Percentiles rank a stretch among this genome's conserved stretches.
phyloP scores from a whole-genome alignment of 2,797 vertebrate genomes.

The Scomberomorus guttatus region DNA sequence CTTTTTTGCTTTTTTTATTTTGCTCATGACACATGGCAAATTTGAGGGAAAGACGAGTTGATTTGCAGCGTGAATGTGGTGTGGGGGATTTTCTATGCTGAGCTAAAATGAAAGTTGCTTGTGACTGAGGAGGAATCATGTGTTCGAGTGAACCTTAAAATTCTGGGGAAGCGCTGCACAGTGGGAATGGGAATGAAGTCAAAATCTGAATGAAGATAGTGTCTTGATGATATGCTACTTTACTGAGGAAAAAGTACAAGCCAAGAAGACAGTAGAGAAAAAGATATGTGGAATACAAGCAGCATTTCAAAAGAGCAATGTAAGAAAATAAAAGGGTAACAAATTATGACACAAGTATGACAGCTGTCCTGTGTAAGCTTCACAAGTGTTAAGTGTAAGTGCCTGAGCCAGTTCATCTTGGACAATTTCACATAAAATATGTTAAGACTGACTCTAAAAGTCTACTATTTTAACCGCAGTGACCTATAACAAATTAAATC shows the following conservation, averaged over 20 bases:
- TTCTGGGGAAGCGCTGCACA: too few species aligned
- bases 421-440: not conserved
- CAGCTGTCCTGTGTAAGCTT: too few species aligned
- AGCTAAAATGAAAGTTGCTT: slow-evolving; percentile 16
- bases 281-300: not conserved
- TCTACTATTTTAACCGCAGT: not conserved
- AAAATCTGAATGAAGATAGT: slow-evolving; percentile 2
- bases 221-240: not conserved
- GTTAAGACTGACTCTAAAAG: not conserved
- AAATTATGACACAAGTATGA: not conserved
- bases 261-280: not conserved
- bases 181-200: not conserved
- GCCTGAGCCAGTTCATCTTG: not conserved
- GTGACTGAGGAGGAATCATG: slow-evolving; percentile 22
- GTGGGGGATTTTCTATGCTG: not conserved
- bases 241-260: not conserved
- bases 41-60: not conserved
- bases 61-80: not conserved
- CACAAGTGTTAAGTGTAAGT: too few species aligned
- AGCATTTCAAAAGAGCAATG: not conserved
- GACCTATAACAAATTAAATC: not conserved
- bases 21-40: not conserved
- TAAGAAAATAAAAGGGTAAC: not conserved
- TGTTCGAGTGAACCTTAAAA: not conserved
- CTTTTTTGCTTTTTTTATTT: not conserved